Evolutionary conservation across 2,797 vertebrate genomes (phyloP).

Genomic region (Enteromius treurensis): DNA sequence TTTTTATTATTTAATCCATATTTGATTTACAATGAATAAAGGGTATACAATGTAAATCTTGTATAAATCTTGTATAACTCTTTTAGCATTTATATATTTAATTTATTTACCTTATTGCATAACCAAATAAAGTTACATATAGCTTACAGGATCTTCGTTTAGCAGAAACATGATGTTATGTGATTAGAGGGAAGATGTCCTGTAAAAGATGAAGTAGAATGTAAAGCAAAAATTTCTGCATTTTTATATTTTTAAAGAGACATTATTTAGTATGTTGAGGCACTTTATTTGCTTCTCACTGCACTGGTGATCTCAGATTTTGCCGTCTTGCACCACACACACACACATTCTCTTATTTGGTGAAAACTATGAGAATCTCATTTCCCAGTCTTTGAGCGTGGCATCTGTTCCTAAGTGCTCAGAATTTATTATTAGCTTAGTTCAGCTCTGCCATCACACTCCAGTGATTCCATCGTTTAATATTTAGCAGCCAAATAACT

Average conservation of each 20-base stretch:
- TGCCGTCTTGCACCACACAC: not conserved
- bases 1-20: no score
- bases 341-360: not conserved
- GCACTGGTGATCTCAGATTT: not conserved
- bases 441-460: constrained; percentile 21
- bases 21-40: no score
- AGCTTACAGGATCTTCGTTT: not conserved
- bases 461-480: constrained; percentile 2
- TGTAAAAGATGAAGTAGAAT: not conserved
- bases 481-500: constrained; percentile 26
- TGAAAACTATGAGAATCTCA: not conserved
- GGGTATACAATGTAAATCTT: no score
- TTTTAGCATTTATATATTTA: not conserved
- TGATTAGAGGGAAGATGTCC: not conserved
- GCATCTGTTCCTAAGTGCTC: constrained; percentile 40
- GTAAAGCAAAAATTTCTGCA: constrained; percentile 21
- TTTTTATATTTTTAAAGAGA: not conserved
- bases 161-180: not conserved
- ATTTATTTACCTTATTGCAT: not conserved
- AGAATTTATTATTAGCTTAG: constrained; percentile 43
- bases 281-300: not conserved
- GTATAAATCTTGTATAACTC: no score
- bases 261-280: not conserved
- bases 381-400: constrained; percentile 31
- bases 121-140: not conserved